These are phyloP conservation scores for Rotaria sp. DNA, from an alignment of 2,888 invertebrate genomes.

Conservation along the genomic window DNA sequence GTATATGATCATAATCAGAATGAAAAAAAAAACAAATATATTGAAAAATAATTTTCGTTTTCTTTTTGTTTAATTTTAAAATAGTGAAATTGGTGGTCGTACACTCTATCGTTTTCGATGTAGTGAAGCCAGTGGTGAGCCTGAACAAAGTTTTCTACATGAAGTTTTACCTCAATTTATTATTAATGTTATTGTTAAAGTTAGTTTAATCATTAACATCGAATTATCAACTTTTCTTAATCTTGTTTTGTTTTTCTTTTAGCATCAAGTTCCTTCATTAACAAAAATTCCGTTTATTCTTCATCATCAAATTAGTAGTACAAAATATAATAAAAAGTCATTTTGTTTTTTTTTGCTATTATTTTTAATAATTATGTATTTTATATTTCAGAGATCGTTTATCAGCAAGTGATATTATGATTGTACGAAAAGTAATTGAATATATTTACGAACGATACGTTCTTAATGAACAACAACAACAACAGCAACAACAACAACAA, in stretches of 20 bases:
- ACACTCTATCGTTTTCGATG: constrained; percentile 81
- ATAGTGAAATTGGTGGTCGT: constrained; percentile 62
- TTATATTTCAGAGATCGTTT: constrained; percentile 70
- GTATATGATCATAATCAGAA: neutral
- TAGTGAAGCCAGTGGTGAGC: constrained; percentile 85
- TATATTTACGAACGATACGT: constrained; percentile 66
- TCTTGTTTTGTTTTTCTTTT: constrained; percentile 24
- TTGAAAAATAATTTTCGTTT: neutral
- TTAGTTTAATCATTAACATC: constrained; percentile 51
- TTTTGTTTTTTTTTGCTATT: neutral
- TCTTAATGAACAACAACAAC: constrained; percentile 47
- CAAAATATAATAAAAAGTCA: constrained; percentile 71
- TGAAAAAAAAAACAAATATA: too few relatives aligned
- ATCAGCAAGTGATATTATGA: constrained; percentile 96
- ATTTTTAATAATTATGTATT: neutral
- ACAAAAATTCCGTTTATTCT: constrained; percentile 87
- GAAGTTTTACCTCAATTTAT: constrained; percentile 95
- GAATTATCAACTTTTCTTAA: neutral
- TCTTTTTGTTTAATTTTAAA: neutral
- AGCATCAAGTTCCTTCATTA: constrained; percentile 29
- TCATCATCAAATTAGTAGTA: constrained; percentile 76
- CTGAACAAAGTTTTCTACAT: constrained; percentile 78
- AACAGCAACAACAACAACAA: constrained; percentile 23
- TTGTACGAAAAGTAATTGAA: constrained; percentile 94
- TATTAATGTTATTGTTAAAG: constrained; percentile 82